A percentile compares a stretch with the other conserved stretches of the same genome.
Evolutionary conservation across 1,140 invertebrate species (phyloP).

Genomic region (Oedothorax gibbosus): DNA sequence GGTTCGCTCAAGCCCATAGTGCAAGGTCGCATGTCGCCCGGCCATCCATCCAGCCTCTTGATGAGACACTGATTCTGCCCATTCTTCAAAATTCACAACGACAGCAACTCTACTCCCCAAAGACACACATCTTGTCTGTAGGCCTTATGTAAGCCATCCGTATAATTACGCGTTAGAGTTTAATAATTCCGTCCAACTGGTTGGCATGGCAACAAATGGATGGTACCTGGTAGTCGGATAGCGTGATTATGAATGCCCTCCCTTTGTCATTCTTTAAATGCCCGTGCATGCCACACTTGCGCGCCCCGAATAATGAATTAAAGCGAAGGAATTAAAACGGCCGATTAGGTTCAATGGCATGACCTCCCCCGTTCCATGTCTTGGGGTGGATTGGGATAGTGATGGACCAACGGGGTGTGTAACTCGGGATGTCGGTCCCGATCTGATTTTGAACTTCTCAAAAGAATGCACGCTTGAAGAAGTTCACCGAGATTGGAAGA

Average conservation of each 20-base stretch:
- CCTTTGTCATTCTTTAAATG: conserved; percentile 54
- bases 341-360: conserved; percentile 50
- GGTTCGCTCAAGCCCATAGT: no score
- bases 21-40: no score
- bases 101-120: neutral
- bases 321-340: conserved; percentile 42
- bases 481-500: no score
- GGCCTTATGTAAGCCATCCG: conserved; percentile 47
- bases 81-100: no score
- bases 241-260: conserved; percentile 52
- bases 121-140: conserved; percentile 39
- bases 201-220: conserved; percentile 56
- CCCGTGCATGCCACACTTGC: conserved; percentile 12
- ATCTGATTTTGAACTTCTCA: no score
- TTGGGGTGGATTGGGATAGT: no score
- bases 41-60: no score
- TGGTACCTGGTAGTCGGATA: conserved; percentile 41
- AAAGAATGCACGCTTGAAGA: no score
- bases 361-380: neutral
- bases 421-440: no score
- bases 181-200: conserved; percentile 51
- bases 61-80: no score
- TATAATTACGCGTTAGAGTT: conserved; percentile 57
- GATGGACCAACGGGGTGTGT: no score
- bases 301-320: conserved; percentile 45